Evolutionary conservation across 2,797 vertebrate species (phyloP), one percentile per base, ranked within the genome.

Genomic region (Girardinus metallicus): DNA sequence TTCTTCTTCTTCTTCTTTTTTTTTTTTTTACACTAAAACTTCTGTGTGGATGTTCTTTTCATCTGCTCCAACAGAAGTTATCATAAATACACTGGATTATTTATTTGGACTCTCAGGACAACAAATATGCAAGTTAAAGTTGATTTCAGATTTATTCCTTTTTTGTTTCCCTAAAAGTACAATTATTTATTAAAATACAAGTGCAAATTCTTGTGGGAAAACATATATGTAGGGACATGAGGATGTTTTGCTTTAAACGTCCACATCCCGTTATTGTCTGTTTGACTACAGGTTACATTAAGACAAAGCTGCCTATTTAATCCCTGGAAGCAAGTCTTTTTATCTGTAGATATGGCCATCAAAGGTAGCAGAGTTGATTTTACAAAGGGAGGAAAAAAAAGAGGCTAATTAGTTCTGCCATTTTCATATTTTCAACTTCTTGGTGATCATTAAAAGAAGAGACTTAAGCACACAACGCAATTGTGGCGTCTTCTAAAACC

Each of bases 61-160:
- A 55, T 84, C 82, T 47, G 75, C 79, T 79, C 71, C 64, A 80
- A 80, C 76, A 46, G 66, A 83, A 77, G 75, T 55, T 75, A 79
- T 80, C 83, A 68, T 79, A 79, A 70, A 86, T 83, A 5, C 81
- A 60, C 85, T 80, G 76, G 73, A 83, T 89, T 76, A 77, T 88
- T 82, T 80, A 80, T 88, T 77, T 79, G 60, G 71, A 62, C 51
- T 83, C 75, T 31, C 64, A 53, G 74, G 31, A n/a, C 13, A 55
- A 55, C 80, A 26, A 66, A 60, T 15, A 7, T n/a, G 29, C 77
- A 47, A 23, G 70, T 82, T 71, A 68, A 68, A 79, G 66, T 66
- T 53, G 10, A 57, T 79, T 81, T 31, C 8, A 64, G 26, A 55
- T 31, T 34, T 18, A 18, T 36, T 34, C 18, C 75, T 74, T 49